Conservation (phyloP, 2,888 invertebrate species). For the Hesperia comma region DNA sequence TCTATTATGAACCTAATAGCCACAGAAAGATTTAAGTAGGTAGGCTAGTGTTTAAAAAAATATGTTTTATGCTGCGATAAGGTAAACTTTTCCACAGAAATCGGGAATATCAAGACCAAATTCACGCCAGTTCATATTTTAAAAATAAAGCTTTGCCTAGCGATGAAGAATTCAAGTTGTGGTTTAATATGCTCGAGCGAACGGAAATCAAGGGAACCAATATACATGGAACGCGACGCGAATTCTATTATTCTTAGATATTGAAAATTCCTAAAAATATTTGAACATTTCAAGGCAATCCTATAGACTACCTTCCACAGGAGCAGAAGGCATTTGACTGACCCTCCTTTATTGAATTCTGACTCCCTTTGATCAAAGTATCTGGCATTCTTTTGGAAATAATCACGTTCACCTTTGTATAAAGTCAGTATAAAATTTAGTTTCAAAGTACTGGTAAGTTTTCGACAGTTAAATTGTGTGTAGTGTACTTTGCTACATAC, state of each 20-base stretch:
- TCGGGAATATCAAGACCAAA: not conserved
- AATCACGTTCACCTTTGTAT: conserved; percentile 40
- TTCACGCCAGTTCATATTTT: conserved; percentile 5
- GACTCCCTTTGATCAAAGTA: conserved; percentile 49
- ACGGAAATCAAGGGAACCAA: conserved; percentile 31
- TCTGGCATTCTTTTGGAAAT: conserved; percentile 48
- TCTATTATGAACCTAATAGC: too few relatives aligned
- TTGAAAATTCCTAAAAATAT: conserved; percentile 43
- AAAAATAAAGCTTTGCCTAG: conserved; percentile 11
- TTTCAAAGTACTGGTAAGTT: not conserved
- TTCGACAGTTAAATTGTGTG: not conserved
- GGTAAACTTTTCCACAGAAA: not conserved
- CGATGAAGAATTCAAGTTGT: conserved; percentile 13
- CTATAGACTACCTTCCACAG: conserved; percentile 44
- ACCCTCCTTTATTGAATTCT: conserved; percentile 51
- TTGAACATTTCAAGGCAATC: conserved; percentile 46
- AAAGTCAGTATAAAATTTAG: not conserved
- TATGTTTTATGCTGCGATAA: too few relatives aligned
- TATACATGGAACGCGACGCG: conserved; percentile 32
- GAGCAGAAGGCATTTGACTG: conserved; percentile 41
- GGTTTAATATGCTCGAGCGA: conserved; percentile 24
- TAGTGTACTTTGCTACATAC: not conserved
- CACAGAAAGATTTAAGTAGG: too few relatives aligned
- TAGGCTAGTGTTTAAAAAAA: too few relatives aligned
- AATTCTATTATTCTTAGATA: conserved; percentile 39